Evolutionary conservation across 2,797 vertebrate genomes (phyloP).

Genomic region (Austrolebias charrua): DNA sequence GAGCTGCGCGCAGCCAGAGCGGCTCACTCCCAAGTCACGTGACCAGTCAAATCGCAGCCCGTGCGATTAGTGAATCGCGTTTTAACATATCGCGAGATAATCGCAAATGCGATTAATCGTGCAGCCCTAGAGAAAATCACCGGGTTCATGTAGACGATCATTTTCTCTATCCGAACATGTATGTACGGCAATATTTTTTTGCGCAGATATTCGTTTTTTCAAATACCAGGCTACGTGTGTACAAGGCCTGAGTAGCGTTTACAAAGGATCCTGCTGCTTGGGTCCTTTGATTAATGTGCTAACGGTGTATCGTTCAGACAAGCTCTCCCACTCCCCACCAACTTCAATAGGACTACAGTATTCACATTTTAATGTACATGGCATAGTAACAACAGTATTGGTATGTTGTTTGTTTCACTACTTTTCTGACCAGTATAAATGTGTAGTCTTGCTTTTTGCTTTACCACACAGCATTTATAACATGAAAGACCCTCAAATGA

Average conservation of each 20-base stretch:
- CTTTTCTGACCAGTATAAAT: conserved; percentile 16
- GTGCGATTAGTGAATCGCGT: too few relatives aligned
- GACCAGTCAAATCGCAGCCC: too few relatives aligned
- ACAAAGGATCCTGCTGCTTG: conserved; percentile 26
- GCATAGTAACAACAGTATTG: conserved; percentile 2
- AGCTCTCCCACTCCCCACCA: conserved; percentile 12
- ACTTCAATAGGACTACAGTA: conserved; percentile 11
- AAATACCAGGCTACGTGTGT: too few relatives aligned
- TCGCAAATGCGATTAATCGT: too few relatives aligned
- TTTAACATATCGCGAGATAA: too few relatives aligned
- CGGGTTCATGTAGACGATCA: too few relatives aligned
- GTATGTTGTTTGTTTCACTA: background rate
- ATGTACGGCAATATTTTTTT: too few relatives aligned
- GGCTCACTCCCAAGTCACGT: too few relatives aligned
- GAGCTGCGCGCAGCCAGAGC: too few relatives aligned
- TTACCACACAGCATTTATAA: conserved; percentile 30
- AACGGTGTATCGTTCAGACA: conserved; percentile 44
- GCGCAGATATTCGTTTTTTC: too few relatives aligned
- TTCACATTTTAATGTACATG: conserved; percentile 26
- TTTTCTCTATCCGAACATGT: too few relatives aligned
- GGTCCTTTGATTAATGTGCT: conserved; percentile 37
- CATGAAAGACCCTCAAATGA: conserved; percentile 24
- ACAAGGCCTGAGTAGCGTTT: conserved; percentile 40
- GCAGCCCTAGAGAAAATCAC: too few relatives aligned
- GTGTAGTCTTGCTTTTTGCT: conserved; percentile 1